A percentile compares a stretch with the other conserved stretches of the same genome.
Evolutionary conservation across 1,140 invertebrate genomes (phyloP).

Genomic region (Drosophila erecta): DNA sequence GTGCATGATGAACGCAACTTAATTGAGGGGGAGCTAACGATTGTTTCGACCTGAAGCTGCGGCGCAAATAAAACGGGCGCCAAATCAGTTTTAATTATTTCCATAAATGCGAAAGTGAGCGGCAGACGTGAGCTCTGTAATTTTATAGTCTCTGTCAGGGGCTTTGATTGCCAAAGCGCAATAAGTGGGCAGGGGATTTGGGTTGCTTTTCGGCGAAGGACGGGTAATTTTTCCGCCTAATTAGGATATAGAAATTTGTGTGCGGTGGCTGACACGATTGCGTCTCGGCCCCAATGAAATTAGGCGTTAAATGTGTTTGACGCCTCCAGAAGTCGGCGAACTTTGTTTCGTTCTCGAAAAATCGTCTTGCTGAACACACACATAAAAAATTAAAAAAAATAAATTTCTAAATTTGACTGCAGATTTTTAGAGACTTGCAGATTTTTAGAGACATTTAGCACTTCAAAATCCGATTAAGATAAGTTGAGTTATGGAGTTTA

Average conservation of each 20-base stretch:
- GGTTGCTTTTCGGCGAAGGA: neutral
- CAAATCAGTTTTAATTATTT: slow-evolving; percentile 80
- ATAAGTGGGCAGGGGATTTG: slow-evolving; percentile 8
- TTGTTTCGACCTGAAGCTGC: slow-evolving; percentile 5
- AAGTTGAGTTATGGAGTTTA: too few relatives aligned
- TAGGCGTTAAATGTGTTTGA: slow-evolving; percentile 63
- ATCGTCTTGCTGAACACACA: too few relatives aligned
- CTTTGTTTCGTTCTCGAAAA: neutral
- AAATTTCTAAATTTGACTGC: too few relatives aligned
- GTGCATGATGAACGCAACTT: slow-evolving; percentile 45
- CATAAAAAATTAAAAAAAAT: too few relatives aligned
- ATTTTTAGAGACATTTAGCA: too few relatives aligned
- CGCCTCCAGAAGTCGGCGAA: slow-evolving; percentile 18
- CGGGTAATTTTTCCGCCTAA: slow-evolving; percentile 56
- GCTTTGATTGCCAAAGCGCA: slow-evolving; percentile 70
- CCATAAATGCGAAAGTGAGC: slow-evolving; percentile 56
- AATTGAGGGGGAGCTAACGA: slow-evolving; percentile 37
- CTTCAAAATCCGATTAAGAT: too few relatives aligned
- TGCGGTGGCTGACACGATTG: slow-evolving; percentile 21
- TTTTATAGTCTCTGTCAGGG: slow-evolving; percentile 52
- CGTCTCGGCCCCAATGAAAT: slow-evolving; percentile 40
- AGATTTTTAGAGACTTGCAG: too few relatives aligned
- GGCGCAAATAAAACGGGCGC: slow-evolving; percentile 51
- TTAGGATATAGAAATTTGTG: slow-evolving; percentile 57
- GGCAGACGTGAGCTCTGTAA: slow-evolving; percentile 54